Conservation (phyloP, 2,113 vertebrate species). For the Indicator indicator region DNA sequence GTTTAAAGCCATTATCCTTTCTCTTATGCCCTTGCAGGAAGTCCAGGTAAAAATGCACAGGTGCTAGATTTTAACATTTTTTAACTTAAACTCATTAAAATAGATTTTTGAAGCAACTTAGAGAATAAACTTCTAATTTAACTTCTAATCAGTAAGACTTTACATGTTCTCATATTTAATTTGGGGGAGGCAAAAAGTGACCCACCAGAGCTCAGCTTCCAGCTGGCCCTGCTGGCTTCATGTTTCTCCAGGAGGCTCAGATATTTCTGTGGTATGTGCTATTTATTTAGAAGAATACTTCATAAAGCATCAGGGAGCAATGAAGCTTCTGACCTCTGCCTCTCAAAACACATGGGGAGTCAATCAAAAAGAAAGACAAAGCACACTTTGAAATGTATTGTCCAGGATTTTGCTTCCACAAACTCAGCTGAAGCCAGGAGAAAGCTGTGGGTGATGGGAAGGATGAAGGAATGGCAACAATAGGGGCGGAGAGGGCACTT, state of each 20-base stretch:
- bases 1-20: too few relatives aligned
- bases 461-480: neutral
- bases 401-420: neutral
- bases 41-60: neutral
- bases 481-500: accelerated
- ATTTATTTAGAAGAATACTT: constrained; percentile 7
- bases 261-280: neutral
- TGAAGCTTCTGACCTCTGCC: neutral
- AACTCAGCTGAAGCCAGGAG: neutral
- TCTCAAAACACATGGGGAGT: neutral
- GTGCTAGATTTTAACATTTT: neutral
- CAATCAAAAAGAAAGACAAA: constrained; percentile 18
- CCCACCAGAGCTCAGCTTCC: neutral
- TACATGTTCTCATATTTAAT: neutral
- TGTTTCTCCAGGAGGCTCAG: neutral
- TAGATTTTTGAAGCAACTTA: neutral
- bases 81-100: neutral
- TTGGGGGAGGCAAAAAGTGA: neutral
- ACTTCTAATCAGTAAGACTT: neutral
- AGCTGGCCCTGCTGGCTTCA: neutral
- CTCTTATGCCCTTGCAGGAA: too few relatives aligned
- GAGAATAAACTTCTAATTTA: neutral
- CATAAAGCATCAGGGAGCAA: neutral
- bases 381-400: neutral
- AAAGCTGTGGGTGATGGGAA: neutral